Conservation (phyloP, 2,888 invertebrate species). For the Eupeodes latifasciatus region DNA sequence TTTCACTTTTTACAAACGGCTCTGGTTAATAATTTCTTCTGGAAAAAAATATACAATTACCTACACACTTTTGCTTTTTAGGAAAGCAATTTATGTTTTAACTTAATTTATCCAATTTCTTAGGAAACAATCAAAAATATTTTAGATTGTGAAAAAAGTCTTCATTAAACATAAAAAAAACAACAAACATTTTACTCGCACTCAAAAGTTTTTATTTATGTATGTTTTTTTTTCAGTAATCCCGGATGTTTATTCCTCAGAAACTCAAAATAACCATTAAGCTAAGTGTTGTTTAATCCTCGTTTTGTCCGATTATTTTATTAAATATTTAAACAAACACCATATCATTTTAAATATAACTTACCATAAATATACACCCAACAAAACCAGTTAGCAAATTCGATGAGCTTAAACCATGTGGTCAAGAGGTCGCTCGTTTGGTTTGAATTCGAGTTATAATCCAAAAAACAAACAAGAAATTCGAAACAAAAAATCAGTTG, state of each 20-base stretch:
- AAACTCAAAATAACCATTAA: neutral
- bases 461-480: slow-evolving; percentile 51
- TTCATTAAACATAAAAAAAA: too few relatives aligned
- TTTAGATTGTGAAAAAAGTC: too few relatives aligned
- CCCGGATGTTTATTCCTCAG: slow-evolving; percentile 12
- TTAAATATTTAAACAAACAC: slow-evolving; percentile 27
- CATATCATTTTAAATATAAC: slow-evolving; percentile 43
- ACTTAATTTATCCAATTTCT: neutral
- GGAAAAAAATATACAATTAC: neutral
- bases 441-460: slow-evolving; percentile 34
- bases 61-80: slow-evolving; percentile 9
- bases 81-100: neutral
- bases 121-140: neutral
- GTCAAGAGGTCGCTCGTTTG: slow-evolving; percentile 9
- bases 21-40: neutral
- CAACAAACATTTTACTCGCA: too few relatives aligned
- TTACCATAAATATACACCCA: slow-evolving; percentile 52
- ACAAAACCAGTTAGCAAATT: slow-evolving; percentile 62
- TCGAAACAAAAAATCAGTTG: slow-evolving; percentile 27
- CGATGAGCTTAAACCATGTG: slow-evolving; percentile 60
- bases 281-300: neutral
- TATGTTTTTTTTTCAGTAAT: neutral
- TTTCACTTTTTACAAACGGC: slow-evolving; percentile 3
- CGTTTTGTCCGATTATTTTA: slow-evolving; percentile 9
- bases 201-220: neutral